Evolutionary conservation across 2,888 invertebrate genomes (phyloP), one percentile per base, ranked within the genome.

Genomic region (Omphaloscelis lunosa): DNA sequence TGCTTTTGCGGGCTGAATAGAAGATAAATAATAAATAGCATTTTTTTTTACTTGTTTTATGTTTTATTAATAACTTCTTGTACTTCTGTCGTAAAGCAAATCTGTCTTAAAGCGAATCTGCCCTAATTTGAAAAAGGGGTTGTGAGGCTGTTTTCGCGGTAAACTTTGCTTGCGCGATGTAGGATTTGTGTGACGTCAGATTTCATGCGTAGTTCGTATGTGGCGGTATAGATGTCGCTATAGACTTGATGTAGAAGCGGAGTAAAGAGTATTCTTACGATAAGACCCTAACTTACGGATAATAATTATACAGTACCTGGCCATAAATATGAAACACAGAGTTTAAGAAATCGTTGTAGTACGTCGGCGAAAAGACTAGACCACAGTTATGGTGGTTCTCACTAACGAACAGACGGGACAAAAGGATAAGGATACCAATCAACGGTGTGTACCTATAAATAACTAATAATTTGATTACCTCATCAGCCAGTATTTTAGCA

Each of bases 401-500:
- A 34, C 23, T 62, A 62, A 8, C 39, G 23, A 39, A 15, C 23
- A n/a, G 23, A 15, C 15, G 23, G 39, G 15, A 12, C 29, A 15
- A 29, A 27, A 8, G 15, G 0, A 67, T 48, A 65, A 34, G 4
- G 5, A 39, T 34, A 20, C 17, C n/a, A 62, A n/a, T n/a, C 7
- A 45, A 34, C 4, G 23, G 27, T 23, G 5, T 59, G 23, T 39
- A 59, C 41, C 41, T 41, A 41, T 66, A 29, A 65, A 63, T 48
- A 73, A 56, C 9, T 4, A 51, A 39, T n/a, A 71, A 56, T 56
- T 2, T 27, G 17, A n/a, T 85, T 86, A 96, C 96, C 92, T 94
- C 93, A 23, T 93, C 95, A 0, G 93, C 93, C 59, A 95, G 82
- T 86, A 95, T 92, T 88, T 95, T 93, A 2, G 90, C 91, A 1